Conservation (phyloP, 2,113 vertebrate genomes). For the Xenopus borealis region DNA sequence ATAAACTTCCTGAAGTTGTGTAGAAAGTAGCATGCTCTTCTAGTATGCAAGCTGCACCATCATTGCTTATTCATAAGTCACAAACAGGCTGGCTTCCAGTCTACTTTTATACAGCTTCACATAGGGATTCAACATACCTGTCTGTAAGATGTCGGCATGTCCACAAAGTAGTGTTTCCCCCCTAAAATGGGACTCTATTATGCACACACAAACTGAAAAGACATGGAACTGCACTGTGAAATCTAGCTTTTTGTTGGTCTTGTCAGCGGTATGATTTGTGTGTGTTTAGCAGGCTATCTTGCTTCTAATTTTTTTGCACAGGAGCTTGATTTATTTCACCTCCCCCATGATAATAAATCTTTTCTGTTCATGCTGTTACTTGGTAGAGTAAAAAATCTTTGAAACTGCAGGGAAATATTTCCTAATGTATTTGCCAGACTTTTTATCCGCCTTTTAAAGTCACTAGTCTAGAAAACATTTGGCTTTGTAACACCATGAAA, state of each 20-base stretch:
- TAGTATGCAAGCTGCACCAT: no score
- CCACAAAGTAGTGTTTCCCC: no score
- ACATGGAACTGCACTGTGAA: no score
- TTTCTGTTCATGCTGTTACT: constrained; percentile 7
- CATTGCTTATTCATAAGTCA: no score
- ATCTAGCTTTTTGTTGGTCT: neutral
- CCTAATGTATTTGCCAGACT: neutral
- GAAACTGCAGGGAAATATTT: neutral
- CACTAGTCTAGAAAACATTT: neutral
- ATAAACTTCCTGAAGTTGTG: no score
- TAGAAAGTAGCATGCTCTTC: no score
- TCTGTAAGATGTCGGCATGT: no score
- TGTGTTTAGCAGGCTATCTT: constrained; percentile 1
- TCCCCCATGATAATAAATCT: constrained; percentile 14
- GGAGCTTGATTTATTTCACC: constrained; percentile 21
- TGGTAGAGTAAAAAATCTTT: neutral
- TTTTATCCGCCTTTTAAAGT: neutral
- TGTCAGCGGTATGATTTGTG: constrained; percentile 19
- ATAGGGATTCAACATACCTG: no score
- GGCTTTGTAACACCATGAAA: neutral
- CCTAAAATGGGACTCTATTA: no score
- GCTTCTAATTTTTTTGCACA: constrained; percentile 4
- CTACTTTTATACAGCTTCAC: no score
- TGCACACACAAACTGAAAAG: no score
- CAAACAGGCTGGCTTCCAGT: no score